Evolutionary conservation across 2,113 vertebrate species (phyloP).

Genomic region (Megaleporinus macrocephalus): DNA sequence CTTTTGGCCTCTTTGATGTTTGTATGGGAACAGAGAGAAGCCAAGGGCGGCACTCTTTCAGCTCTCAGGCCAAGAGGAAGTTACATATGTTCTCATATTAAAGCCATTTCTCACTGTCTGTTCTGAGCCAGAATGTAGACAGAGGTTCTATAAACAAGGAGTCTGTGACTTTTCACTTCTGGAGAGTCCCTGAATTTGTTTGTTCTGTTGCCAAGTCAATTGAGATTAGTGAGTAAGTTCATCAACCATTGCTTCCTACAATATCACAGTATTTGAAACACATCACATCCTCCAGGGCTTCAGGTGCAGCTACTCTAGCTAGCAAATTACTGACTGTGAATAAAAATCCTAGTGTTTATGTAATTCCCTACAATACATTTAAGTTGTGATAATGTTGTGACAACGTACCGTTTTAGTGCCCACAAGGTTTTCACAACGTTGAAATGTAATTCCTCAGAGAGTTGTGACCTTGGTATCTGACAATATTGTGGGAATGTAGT

Average conservation of each 20-base stretch:
- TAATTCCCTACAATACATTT: no score
- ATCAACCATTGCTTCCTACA: neutral
- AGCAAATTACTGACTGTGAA: no score
- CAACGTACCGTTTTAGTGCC: no score
- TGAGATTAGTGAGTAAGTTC: neutral
- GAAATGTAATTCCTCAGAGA: no score
- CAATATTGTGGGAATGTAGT: no score
- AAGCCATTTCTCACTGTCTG: neutral
- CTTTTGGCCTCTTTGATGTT: conserved; percentile 53
- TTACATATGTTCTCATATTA: conserved; percentile 7
- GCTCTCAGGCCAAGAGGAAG: conserved; percentile 9
- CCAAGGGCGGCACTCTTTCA: conserved; percentile 37
- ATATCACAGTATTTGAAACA: neutral
- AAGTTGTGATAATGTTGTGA: no score
- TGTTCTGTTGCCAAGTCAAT: neutral
- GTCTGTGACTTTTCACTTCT: neutral
- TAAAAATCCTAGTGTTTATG: no score
- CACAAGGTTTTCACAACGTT: no score
- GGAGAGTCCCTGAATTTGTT: neutral
- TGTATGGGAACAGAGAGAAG: conserved; percentile 66
- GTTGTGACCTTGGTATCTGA: no score
- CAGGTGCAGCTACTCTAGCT: no score
- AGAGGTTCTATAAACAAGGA: neutral
- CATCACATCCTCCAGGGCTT: no score
- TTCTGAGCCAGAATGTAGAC: neutral